Base-by-base conservation (phyloP, 2,888 invertebrate genomes). In the Tuberolachnus salignus region DNA sequence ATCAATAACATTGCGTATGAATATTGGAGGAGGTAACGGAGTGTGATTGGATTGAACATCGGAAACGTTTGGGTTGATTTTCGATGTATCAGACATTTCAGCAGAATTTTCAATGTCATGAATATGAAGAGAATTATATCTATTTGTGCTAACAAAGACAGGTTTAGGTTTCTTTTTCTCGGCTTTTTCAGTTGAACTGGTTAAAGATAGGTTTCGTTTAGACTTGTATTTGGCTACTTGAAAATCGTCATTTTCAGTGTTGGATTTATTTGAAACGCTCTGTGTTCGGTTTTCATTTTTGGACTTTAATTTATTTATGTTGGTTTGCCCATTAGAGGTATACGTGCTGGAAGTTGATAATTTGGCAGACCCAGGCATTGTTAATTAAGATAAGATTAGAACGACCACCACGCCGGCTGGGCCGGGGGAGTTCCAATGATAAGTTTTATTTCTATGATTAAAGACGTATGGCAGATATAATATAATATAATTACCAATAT, bases 171-270 rank as follows among this genome's bases (percentile, higher is more conserved):
- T 55, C 21, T 61, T 61, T 10, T 34, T 61, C 0, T 61, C 59
- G 16, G 59, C n/a, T 42, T 4, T 34, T 61, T 10, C n/a, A n/a
- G 61, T 34, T 34, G 61, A 61, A 10, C 61, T 61, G 34, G n/a
- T 61, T 3, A n/a, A 61, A 9, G 61, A 61, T n/a, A 61, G 61
- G 19, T n/a, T 59, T 26, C 26, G 61, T 34, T 61, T 61, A 1
- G 61, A 42, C n/a, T 61, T 61, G n/a, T 61, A n/a, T 61, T 10
- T 59, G 34, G 26, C 59, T 59, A 59, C 14, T 59, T 59, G n/a
- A 34, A 59, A 34, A 59, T 34, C 59, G 26, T 59, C 26, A 59
- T 34, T 59, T 59, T 26, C 26, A 34, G 26, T 59, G 16, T 59
- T 34, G 26, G 59, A 59, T 16, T 8, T 9, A 59, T 3, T 34